A percentile compares a stretch with the other conserved stretches of the same genome.
phyloP scores from a whole-genome alignment of 2,888 invertebrate genomes.

The Diarsia brunnea region DNA sequence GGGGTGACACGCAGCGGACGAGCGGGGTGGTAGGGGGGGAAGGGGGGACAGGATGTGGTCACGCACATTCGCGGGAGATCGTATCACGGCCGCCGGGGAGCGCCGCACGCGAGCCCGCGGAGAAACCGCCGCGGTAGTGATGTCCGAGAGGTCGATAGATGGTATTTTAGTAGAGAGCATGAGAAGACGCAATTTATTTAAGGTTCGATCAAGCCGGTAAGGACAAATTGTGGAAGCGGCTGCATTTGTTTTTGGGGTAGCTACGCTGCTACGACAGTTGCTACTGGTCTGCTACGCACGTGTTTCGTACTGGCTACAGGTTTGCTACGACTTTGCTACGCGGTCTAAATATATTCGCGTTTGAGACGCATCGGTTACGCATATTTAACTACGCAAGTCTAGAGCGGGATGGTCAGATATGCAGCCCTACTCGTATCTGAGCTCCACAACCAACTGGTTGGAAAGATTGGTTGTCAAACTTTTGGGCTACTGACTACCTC shows the following conservation, averaged over 20 bases:
- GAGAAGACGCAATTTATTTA: no score
- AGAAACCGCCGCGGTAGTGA: constrained; percentile 72
- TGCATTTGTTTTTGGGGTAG: no score
- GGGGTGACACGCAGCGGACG: constrained; percentile 65
- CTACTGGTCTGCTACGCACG: constrained; percentile 5
- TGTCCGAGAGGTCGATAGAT: constrained; percentile 39
- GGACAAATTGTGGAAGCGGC: neutral
- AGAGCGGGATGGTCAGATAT: no score
- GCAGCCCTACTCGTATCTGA: no score
- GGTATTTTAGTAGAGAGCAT: neutral
- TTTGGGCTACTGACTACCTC: no score
- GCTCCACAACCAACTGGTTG: no score
- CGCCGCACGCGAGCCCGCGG: constrained; percentile 69
- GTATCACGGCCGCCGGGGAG: constrained; percentile 78
- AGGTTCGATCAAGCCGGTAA: neutral
- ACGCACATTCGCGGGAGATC: constrained; percentile 84
- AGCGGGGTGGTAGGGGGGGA: constrained; percentile 43
- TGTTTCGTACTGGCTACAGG: constrained; percentile 9
- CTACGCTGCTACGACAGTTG: neutral
- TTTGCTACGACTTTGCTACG: neutral
- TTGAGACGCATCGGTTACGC: neutral
- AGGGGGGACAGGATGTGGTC: constrained; percentile 83
- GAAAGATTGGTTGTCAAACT: no score
- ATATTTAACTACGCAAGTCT: no score
- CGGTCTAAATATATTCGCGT: no score